phyloP scores from a whole-genome alignment of 1,140 invertebrate species.

The Ceratosolen fusciceps region DNA sequence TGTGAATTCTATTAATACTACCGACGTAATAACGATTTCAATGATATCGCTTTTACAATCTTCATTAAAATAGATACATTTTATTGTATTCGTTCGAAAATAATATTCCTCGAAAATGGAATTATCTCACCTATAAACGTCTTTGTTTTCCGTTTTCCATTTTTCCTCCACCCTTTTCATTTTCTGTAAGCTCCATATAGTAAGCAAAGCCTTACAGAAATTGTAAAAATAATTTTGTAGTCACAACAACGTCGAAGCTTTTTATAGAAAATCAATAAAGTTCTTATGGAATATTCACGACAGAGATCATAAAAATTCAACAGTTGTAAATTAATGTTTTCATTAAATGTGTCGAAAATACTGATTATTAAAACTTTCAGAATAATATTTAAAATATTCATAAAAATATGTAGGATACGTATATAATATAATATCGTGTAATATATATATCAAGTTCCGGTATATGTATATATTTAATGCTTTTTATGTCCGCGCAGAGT shows the following conservation, averaged over 20 bases:
- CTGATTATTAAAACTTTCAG: neutral
- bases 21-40: neutral
- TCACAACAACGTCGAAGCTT: neutral
- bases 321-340: neutral
- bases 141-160: no score
- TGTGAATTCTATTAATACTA: neutral
- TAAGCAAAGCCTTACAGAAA: no score
- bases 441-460: neutral
- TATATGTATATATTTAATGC: neutral
- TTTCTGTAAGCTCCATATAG: no score
- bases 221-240: neutral
- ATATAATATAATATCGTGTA: no score
- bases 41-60: neutral
- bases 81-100: neutral
- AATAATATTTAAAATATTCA: neutral
- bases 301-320: neutral
- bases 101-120: neutral
- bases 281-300: neutral
- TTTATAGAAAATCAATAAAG: neutral
- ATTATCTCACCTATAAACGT: no score
- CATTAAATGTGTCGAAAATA: neutral
- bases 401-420: no score
- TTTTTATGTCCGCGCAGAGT: neutral
- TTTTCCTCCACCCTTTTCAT: no score
- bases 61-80: neutral